Percentiles rank a stretch among this genome's conserved stretches.
These are phyloP conservation scores for Falcaria lacertinaria DNA, from an alignment of 2,888 invertebrate species.

Conservation along the genomic window DNA sequence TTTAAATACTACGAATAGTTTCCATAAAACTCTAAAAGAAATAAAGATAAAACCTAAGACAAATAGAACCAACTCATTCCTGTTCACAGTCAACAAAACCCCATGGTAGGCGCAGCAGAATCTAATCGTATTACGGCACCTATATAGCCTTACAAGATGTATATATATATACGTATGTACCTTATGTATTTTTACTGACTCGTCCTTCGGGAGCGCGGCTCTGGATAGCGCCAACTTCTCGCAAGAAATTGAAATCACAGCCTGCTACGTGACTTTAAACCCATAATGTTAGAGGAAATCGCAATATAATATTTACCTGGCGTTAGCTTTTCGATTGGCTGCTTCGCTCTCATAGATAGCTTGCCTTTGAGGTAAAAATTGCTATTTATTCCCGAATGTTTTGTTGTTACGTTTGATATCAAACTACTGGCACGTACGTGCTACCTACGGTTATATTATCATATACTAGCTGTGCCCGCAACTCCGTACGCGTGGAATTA, in stretches of 20 bases:
- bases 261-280: slow-evolving; percentile 65
- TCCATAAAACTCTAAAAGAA: no score
- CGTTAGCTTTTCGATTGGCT: slow-evolving; percentile 48
- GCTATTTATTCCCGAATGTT: slow-evolving; percentile 53
- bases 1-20: no score
- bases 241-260: slow-evolving; percentile 66
- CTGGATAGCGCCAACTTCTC: slow-evolving; percentile 42
- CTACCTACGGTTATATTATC: neutral
- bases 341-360: slow-evolving; percentile 39
- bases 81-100: neutral
- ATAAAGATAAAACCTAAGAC: neutral
- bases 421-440: slow-evolving; percentile 17
- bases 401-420: slow-evolving; percentile 35
- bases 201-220: slow-evolving; percentile 37
- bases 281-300: slow-evolving; percentile 54
- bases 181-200: slow-evolving; percentile 29
- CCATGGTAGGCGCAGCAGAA: neutral
- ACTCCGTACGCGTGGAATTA: no score
- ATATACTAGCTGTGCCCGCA: no score
- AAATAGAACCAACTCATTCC: neutral
- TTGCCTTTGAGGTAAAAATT: slow-evolving; percentile 61
- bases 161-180: slow-evolving; percentile 3
- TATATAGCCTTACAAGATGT: neutral
- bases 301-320: slow-evolving; percentile 65
- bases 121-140: neutral